These are phyloP conservation scores for Prenolepis imparis DNA, from an alignment of 2,888 invertebrate genomes.

Conservation along the genomic window DNA sequence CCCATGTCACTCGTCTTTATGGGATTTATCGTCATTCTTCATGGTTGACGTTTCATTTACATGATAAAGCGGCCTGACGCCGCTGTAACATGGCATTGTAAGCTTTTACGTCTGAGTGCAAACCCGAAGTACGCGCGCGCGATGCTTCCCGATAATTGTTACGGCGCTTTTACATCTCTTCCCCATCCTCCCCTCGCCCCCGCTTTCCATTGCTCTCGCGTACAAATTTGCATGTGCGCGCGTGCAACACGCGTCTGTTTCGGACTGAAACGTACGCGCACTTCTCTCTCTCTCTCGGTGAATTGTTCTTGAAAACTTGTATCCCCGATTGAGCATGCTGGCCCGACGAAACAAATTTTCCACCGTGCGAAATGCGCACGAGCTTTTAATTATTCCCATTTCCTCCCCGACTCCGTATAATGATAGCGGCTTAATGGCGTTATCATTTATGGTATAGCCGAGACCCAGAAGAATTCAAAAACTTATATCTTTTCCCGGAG, in stretches of 20 bases:
- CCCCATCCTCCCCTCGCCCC: not conserved
- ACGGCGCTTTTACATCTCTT: slow-evolving; percentile 55
- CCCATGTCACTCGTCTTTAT: slow-evolving; percentile 55
- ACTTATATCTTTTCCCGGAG: not conserved
- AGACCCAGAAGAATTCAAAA: not conserved
- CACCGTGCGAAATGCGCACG: slow-evolving; percentile 24
- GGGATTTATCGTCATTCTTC: slow-evolving; percentile 68
- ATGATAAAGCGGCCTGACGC: slow-evolving; percentile 62
- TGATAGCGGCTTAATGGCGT: slow-evolving; percentile 10
- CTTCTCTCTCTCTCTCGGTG: not conserved
- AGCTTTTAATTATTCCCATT: slow-evolving; percentile 41
- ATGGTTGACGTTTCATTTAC: slow-evolving; percentile 64
- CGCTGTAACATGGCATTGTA: slow-evolving; percentile 43
- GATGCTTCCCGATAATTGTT: slow-evolving; percentile 57
- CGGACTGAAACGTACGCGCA: slow-evolving; percentile 40
- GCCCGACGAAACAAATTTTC: slow-evolving; percentile 30
- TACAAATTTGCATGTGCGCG: slow-evolving; percentile 32
- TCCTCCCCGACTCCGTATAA: not conserved
- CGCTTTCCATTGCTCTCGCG: slow-evolving; percentile 12
- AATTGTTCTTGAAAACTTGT: slow-evolving; percentile 55
- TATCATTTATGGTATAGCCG: slow-evolving; percentile 15
- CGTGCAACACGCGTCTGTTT: slow-evolving; percentile 44
- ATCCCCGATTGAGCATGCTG: slow-evolving; percentile 36
- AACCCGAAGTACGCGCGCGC: slow-evolving; percentile 42
- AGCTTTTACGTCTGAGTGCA: slow-evolving; percentile 57